Evolutionary conservation across 2,797 vertebrate genomes (phyloP).

Genomic region (Pangasius djambal): DNA sequence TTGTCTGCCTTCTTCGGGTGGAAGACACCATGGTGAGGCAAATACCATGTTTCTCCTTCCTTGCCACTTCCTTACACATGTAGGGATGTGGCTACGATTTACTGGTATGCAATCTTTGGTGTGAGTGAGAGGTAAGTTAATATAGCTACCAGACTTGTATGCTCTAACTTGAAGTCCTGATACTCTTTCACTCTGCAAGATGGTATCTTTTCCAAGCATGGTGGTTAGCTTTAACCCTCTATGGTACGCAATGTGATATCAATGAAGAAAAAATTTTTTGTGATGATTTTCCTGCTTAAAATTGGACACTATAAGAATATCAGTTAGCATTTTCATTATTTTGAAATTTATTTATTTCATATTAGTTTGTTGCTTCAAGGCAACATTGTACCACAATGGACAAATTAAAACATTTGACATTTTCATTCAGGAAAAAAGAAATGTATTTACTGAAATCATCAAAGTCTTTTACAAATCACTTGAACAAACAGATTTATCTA

Average conservation of each 20-base stretch:
- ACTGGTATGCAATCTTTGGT: not conserved
- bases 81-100: not conserved
- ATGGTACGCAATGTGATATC: no score
- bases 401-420: no score
- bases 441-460: no score
- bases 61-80: not conserved
- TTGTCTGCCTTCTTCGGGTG: not conserved
- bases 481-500: not conserved
- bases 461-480: not conserved
- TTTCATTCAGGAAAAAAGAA: no score
- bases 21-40: not conserved
- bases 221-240: conserved; percentile 28
- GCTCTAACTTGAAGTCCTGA: conserved; percentile 37
- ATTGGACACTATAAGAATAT: no score
- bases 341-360: no score
- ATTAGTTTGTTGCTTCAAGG: no score
- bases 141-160: conserved; percentile 1
- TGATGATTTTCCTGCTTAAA: no score
- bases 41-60: not conserved
- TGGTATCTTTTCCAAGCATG: conserved; percentile 23
- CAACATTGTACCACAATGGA: no score
- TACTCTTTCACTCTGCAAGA: conserved; percentile 18
- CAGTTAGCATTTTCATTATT: no score
- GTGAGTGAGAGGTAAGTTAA: conserved; percentile 22
- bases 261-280: no score